Percentiles rank a stretch among this genome's conserved stretches.
These are phyloP conservation scores for Ianthella basta DNA, from an alignment of 37 sponge, comb jelly and placozoan genomes.

Conservation along the genomic window DNA sequence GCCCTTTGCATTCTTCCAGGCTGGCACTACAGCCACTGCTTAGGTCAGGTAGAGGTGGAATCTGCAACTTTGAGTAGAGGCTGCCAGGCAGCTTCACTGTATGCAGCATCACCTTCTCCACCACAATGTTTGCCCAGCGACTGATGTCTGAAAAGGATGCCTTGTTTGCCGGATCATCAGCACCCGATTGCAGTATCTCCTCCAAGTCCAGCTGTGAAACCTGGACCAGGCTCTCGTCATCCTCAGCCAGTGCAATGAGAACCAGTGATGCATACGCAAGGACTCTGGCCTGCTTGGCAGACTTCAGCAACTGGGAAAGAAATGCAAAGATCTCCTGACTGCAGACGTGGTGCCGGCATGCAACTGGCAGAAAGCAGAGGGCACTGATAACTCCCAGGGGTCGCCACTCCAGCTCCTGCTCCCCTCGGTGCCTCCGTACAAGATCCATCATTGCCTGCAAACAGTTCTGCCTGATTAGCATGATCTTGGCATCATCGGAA, in stretches of 20 bases:
- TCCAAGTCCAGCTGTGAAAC: conserved; percentile 43
- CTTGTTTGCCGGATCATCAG: conserved; percentile 34
- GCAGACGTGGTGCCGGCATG: conserved; percentile 54
- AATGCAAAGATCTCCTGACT: conserved; percentile 39
- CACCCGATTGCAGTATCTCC: conserved; percentile 22
- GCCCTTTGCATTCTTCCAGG: conserved; percentile 4
- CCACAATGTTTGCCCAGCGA: conserved; percentile 64
- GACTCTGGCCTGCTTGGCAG: conserved; percentile 53
- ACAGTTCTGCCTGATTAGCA: conserved; percentile 58
- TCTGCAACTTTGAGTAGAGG: neutral
- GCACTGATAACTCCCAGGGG: conserved; percentile 72
- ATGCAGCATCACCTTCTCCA: conserved; percentile 71
- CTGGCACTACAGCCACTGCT: conserved; percentile 1
- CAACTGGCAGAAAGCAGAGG: conserved; percentile 69
- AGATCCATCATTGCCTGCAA: conserved; percentile 47
- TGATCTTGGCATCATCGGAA: conserved; percentile 70
- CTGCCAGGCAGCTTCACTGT: conserved; percentile 36
- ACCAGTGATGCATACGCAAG: conserved; percentile 67
- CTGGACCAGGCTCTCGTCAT: conserved; percentile 43
- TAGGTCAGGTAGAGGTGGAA: conserved; percentile 6
- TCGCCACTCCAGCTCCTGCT: conserved; percentile 63
- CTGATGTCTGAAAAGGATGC: conserved; percentile 51
- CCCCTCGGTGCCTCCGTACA: conserved; percentile 27
- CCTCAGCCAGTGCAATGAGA: conserved; percentile 55
- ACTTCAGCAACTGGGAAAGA: conserved; percentile 35